Base-by-base conservation (phyloP, 1,140 invertebrate genomes). In the Ruditapes philippinarum region DNA sequence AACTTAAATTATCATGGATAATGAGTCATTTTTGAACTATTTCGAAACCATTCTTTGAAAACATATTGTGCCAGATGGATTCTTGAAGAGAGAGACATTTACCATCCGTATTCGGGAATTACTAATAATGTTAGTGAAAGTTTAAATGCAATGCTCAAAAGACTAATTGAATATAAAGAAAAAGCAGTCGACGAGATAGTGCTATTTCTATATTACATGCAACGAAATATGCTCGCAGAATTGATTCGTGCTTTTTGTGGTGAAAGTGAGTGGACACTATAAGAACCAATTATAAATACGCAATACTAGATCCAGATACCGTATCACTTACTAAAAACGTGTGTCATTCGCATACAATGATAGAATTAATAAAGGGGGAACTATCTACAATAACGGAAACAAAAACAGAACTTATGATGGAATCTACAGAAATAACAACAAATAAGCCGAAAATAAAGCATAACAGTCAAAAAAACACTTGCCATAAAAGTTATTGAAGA, bases 141-240 rank as follows among this genome's bases (percentile, higher is more conserved):
- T 38, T 25, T 84, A 31, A 57, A 84, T 49, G 81, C 68, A 73
- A 45, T 42, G 28, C 25, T 73, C 1, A 82, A 82, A 62, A 62
- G 79, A 42, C 38, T 82, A 9, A 82, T 82, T 9, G 79, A 82
- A 9, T 82, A 82, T 28, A 82, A 82, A 82, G 79, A 82, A 82
- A 82, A 82, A 28, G 51, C 79, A 12, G 65, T 62, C 11, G 79
- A 82, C 42, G 79, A 82, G 28, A 45, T 82, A 62, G 79, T 82
- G 17, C 31, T 82, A 31, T 62, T 38, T 82, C 25, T 82, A 19
- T 82, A 40, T 82, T 82, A 82, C 51, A 28, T 82, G 33, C 79
- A 82, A 45, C 54, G 79, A 19, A 82, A 82, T 65, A 42, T 38
- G 5, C 79, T 62, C 7, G 33, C 79, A 36, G 79, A 82, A 40